phyloP scores from a whole-genome alignment of 1,140 invertebrate species.

The Latrodectus geometricus region DNA sequence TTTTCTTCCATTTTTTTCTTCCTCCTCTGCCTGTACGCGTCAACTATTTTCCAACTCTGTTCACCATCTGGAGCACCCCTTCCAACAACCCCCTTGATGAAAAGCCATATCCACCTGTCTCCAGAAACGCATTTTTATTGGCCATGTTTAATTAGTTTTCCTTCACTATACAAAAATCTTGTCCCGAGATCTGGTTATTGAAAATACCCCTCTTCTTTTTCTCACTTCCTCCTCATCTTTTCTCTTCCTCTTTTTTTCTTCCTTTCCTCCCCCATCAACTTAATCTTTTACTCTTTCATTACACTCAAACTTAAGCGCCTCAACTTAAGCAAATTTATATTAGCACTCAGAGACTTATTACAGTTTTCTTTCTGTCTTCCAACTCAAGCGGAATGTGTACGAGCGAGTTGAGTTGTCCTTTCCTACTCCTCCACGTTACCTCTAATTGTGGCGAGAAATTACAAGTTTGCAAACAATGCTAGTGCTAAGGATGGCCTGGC shows the following conservation, averaged over 20 bases:
- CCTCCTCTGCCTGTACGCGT: no score
- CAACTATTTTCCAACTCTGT: no score
- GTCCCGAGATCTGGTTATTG: constrained; percentile 39
- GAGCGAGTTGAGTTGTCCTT: neutral
- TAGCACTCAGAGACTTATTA: constrained; percentile 49
- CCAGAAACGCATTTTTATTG: constrained; percentile 50
- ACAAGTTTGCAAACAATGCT: constrained; percentile 53
- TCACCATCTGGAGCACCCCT: neutral
- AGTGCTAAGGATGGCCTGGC: no score
- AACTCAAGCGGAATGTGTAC: constrained; percentile 16
- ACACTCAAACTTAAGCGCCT: neutral
- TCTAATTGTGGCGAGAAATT: constrained; percentile 55
- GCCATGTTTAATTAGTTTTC: constrained; percentile 60
- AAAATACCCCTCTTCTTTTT: constrained; percentile 14
- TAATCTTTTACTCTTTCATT: constrained; percentile 31
- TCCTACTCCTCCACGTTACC: neutral
- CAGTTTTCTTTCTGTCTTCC: constrained; percentile 1
- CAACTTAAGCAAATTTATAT: constrained; percentile 31
- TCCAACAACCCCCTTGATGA: neutral
- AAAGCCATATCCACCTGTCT: constrained; percentile 46
- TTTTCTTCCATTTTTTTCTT: no score
- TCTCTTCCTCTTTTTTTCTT: neutral
- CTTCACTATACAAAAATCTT: constrained; percentile 52
- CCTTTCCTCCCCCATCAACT: neutral
- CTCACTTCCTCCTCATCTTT: constrained; percentile 1